Percentiles rank a stretch among this genome's conserved stretches.
These are phyloP conservation scores for Thecocarcelia acutangulata DNA, from an alignment of 2,888 invertebrate genomes.

Conservation along the genomic window DNA sequence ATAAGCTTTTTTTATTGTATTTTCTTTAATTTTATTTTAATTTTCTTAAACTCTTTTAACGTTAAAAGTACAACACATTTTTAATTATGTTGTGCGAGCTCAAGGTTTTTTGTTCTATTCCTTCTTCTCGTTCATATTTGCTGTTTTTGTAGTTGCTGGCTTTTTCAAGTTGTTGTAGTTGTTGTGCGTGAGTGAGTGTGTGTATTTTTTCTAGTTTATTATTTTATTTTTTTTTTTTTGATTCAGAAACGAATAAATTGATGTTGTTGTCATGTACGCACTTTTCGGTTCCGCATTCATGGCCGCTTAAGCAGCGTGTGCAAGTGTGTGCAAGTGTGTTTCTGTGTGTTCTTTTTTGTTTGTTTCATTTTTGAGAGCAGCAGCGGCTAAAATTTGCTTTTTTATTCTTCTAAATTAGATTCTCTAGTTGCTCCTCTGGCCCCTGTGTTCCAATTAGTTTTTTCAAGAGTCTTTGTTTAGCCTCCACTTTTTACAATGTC, in stretches of 20 bases:
- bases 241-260: constrained; percentile 21
- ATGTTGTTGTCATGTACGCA: constrained; percentile 48
- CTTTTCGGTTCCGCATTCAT: constrained; percentile 62
- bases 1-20: constrained; percentile 37
- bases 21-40: constrained; percentile 22
- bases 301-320: constrained; percentile 27
- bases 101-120: constrained; percentile 69
- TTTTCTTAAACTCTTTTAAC: constrained; percentile 22
- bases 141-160: constrained; percentile 31
- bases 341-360: too few relatives aligned
- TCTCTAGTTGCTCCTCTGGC: constrained; percentile 50
- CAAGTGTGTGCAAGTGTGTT: constrained; percentile 18
- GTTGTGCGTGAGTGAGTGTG: constrained; percentile 34
- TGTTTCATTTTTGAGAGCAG: constrained; percentile 18
- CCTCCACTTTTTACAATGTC: constrained; percentile 34
- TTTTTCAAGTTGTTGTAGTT: too few relatives aligned
- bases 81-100: constrained; percentile 71
- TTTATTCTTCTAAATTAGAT: not conserved
- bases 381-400: constrained; percentile 17
- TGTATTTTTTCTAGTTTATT: too few relatives aligned
- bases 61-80: constrained; percentile 64
- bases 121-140: constrained; percentile 16
- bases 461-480: constrained; percentile 4
- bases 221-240: constrained; percentile 1
- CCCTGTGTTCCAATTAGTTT: constrained; percentile 57